Percentiles rank a stretch among this genome's conserved stretches.
phyloP scores from a whole-genome alignment of 2,888 invertebrate genomes.

The Cosmorhoe ocellata region DNA sequence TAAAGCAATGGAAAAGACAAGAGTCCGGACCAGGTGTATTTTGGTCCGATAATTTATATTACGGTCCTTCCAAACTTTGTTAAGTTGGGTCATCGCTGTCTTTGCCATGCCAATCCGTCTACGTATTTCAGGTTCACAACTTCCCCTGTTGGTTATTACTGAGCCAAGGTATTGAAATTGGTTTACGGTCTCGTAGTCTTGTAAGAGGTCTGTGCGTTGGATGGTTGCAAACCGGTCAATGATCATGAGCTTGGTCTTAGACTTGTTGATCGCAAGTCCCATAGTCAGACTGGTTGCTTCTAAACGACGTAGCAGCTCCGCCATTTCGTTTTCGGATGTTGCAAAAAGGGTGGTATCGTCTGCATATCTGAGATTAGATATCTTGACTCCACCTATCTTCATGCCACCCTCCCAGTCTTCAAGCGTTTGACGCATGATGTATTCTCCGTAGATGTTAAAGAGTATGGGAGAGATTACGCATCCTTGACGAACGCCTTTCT shows the following conservation, averaged over 20 bases:
- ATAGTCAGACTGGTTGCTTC: neutral
- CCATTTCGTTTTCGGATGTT: neutral
- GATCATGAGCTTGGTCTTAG: neutral
- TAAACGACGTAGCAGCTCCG: neutral
- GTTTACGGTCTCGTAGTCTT: neutral
- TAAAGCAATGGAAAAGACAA: neutral
- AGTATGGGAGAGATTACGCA: no score
- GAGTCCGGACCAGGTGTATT: neutral
- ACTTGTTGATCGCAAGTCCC: neutral
- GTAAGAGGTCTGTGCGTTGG: neutral
- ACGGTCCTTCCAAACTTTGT: neutral
- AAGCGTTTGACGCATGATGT: neutral
- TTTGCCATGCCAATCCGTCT: neutral
- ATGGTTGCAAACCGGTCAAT: neutral
- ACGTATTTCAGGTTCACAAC: neutral
- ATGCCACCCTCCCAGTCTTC: neutral
- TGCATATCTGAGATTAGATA: neutral
- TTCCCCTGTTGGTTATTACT: no score
- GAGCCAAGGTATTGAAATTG: neutral
- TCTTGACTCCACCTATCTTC: neutral
- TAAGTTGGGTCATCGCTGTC: neutral
- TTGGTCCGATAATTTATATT: neutral
- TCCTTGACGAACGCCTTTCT: no score
- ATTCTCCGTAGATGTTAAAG: neutral
- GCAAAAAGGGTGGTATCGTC: neutral